Percentiles rank a stretch among this genome's conserved stretches.
Conservation (phyloP, 2,113 vertebrate species). For the Microtus oregoni region DNA sequence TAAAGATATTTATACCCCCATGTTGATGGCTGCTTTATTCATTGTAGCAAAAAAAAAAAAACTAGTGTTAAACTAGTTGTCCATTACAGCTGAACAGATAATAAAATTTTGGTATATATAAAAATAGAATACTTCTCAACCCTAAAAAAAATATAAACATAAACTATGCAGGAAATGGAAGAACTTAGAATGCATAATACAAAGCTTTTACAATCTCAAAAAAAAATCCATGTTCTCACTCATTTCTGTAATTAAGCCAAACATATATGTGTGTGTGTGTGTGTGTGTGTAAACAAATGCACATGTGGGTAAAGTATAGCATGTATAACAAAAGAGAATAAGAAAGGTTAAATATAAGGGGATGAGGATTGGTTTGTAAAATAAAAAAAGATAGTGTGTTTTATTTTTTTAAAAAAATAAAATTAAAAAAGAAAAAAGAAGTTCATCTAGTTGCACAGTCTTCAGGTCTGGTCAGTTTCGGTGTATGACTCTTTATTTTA, state of each 20-base stretch:
- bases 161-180: background rate
- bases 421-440: too few species aligned
- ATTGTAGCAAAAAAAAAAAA: background rate
- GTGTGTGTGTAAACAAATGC: too few species aligned
- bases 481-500: background rate
- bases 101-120: background rate
- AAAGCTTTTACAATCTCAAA: background rate
- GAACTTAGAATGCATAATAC: background rate
- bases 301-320: background rate
- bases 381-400: too few species aligned
- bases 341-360: background rate
- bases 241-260: background rate
- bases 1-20: background rate
- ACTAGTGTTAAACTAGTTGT: too few species aligned
- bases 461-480: background rate
- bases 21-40: background rate
- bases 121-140: background rate
- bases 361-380: background rate
- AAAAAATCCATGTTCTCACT: background rate
- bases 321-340: background rate
- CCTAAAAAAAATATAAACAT: background rate
- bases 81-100: background rate
- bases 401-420: too few species aligned
- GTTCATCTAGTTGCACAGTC: background rate
- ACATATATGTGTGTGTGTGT: background rate